Base-by-base conservation (phyloP, 2,888 invertebrate genomes). In the Eremobia ochroleuca region DNA sequence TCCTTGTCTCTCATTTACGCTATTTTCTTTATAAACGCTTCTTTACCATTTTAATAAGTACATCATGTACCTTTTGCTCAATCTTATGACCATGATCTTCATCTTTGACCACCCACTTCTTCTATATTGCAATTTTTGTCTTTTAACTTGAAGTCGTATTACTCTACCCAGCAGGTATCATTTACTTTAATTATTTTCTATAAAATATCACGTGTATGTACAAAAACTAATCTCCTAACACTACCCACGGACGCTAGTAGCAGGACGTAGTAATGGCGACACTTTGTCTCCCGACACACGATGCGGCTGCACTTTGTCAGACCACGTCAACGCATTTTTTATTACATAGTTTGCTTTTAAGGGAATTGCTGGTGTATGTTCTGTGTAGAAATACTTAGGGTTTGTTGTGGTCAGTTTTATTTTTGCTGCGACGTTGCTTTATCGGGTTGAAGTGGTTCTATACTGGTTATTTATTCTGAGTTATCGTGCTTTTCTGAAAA, bases 261-360 rank as follows among this genome's bases (percentile, higher is more conserved):
- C 75, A 74, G 81, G 62, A 46, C 72, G 34, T 58, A 67, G 80
- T 89, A 88, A 88, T 88, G 87, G 84, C 83, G 21, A 73, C 81
- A 78, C 82, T 89, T 87, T 87, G 81, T 88, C 86, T 83, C 59
- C n/a, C 62, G 84, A 65, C 85, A 87, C 64, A 69, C 88, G 87
- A 87, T 89, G 90, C 90, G 82, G 79, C 86, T 92, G 91, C 91
- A 91, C 90, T 92, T 90, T 91, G 88, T 93, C 93, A 92, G 82
- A 78, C 79, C 81, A 86, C 88, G 89, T 91, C 90, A 89, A 90
- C 91, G 89, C 91, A 92, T 92, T 92, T 93, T 92, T 93, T 92
- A 92, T 90, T 84, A 86, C 86, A 81, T 81, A 87, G 85, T 87
- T 88, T 79, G 86, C 86, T 89, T 89, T 90, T 87, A 90, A 85